phyloP scores from a whole-genome alignment of 2,888 invertebrate species.

The Yponomeuta sedellus region DNA sequence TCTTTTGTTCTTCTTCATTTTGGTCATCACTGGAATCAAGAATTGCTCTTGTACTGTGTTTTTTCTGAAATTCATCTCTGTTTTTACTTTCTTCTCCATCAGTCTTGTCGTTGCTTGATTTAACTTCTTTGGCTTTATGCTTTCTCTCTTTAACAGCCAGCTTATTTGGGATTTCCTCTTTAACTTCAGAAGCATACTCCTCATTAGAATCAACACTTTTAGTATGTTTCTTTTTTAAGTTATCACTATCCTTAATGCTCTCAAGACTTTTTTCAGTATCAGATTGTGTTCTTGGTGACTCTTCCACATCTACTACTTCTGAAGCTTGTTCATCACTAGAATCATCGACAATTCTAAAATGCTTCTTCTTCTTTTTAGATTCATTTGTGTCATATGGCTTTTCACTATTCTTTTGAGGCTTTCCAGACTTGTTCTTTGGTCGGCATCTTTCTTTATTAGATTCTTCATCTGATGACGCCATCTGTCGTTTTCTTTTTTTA shows the following conservation, averaged over 20 bases:
- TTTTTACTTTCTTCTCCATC: too few species aligned
- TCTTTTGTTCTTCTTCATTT: conserved; percentile 3
- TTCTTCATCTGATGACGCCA: background rate
- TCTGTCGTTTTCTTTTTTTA: background rate
- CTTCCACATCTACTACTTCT: too few species aligned
- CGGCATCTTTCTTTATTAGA: background rate
- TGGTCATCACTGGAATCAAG: background rate
- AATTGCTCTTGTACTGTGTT: background rate
- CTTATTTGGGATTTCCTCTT: too few species aligned
- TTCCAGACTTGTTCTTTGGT: background rate
- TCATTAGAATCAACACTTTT: too few species aligned
- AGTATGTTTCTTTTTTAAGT: too few species aligned
- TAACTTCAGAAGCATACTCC: too few species aligned
- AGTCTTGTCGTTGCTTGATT: too few species aligned
- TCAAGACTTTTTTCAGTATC: too few species aligned
- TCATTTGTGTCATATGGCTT: conserved; percentile 2
- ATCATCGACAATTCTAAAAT: conserved; percentile 28
- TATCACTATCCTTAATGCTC: too few species aligned
- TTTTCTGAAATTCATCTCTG: background rate
- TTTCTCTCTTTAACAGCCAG: too few species aligned
- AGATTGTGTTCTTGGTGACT: too few species aligned
- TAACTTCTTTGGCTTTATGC: too few species aligned
- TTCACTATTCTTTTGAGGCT: conserved; percentile 21
- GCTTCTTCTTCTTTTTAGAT: conserved; percentile 25
- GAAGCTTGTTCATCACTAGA: conserved; percentile 24